Evolutionary conservation across 2,888 invertebrate genomes (phyloP).

Genomic region (Agonopterix heracliana): DNA sequence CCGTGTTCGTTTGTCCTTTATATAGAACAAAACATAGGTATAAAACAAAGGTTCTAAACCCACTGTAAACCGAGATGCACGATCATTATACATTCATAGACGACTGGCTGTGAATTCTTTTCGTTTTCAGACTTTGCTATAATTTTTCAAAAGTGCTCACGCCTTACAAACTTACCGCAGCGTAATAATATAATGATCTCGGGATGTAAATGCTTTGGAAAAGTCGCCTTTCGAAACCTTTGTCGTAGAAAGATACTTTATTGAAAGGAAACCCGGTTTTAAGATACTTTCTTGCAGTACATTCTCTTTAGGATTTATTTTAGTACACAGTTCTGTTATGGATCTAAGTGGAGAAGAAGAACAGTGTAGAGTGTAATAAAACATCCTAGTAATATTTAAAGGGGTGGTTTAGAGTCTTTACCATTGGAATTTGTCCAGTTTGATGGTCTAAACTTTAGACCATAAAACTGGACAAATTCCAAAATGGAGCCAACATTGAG

Average conservation of each 20-base stretch:
- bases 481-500: no score
- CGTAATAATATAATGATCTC: conserved; percentile 67
- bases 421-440: no score
- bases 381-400: no score
- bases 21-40: background rate
- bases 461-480: no score
- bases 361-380: no score
- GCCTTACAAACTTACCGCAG: conserved; percentile 51
- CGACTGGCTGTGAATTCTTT: conserved; percentile 55
- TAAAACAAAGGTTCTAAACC: no score
- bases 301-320: background rate
- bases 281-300: background rate
- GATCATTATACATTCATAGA: conserved; percentile 71
- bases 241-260: background rate
- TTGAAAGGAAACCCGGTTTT: background rate
- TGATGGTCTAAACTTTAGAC: no score
- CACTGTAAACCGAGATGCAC: conserved; percentile 1
- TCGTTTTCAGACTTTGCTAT: conserved; percentile 40
- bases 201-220: conserved; percentile 31
- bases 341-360: no score
- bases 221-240: conserved; percentile 21
- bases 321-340: no score
- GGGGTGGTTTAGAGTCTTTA: no score
- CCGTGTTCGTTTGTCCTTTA: no score
- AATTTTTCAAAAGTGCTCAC: conserved; percentile 52